Evolutionary conservation across 92 coral and sea anemone species (phyloP).

Genomic region (Phymanthus crucifer): DNA sequence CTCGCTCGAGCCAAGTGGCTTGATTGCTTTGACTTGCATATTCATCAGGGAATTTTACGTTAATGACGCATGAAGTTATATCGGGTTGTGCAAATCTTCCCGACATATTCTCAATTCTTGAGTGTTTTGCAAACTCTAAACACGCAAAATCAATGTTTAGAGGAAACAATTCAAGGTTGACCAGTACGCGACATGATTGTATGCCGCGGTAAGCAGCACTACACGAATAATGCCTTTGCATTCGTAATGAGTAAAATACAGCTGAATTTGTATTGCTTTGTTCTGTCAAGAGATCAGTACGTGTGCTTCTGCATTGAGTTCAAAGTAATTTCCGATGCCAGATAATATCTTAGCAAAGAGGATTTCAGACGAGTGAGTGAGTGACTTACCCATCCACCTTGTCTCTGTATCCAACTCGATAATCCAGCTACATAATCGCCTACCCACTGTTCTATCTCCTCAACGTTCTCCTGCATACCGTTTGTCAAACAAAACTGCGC

Average conservation of each 20-base stretch:
- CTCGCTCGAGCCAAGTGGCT: neutral
- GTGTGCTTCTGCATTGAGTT: neutral
- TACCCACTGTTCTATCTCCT: constrained; percentile 64
- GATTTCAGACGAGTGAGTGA: too few species aligned
- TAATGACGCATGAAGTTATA: neutral
- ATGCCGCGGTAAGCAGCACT: neutral
- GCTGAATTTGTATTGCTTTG: neutral
- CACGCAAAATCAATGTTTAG: neutral
- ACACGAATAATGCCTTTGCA: neutral
- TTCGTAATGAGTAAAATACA: neutral
- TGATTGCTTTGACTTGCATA: neutral
- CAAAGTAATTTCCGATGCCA: neutral
- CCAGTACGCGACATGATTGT: neutral
- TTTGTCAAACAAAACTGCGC: constrained; percentile 63
- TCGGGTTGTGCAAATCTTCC: neutral
- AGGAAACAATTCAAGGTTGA: neutral
- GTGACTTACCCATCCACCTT: constrained; percentile 85
- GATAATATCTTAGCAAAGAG: neutral
- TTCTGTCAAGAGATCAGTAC: neutral
- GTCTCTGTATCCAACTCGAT: constrained; percentile 66
- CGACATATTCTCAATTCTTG: neutral
- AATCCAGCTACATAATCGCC: constrained; percentile 68
- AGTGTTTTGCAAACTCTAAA: neutral
- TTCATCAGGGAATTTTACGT: neutral
- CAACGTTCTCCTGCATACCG: constrained; percentile 61